Evolutionary conservation across 1,140 invertebrate genomes (phyloP), one percentile per base, ranked within the genome.

Genomic region (Idris sp.): DNA sequence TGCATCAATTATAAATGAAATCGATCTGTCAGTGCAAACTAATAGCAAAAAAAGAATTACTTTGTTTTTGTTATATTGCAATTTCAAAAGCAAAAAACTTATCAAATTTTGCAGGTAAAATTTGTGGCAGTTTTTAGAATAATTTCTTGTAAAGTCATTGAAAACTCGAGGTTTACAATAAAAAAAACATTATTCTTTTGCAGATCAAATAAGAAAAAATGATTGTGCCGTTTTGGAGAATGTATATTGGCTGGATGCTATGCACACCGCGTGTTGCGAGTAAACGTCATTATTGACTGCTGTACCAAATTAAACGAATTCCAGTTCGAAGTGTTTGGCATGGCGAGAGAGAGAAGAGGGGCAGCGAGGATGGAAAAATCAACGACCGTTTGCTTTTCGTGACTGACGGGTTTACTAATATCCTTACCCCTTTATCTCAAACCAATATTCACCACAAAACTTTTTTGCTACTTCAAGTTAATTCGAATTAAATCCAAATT

Each of bases 1-100:
- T 51, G 54, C 62, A 81, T 81, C 74, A 75, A 77, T 82, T 83
- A 81, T 79, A 76, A 82, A 81, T 77, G 74, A 79, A 59, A 65
- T 30, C 13, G 14, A 61, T 53, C 40, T 68, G 56, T 74, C 79
- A 41, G 35, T 19, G 36, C n/a, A 8, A 22, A 18, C 54, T n/a
- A n/a, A n/a, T n/a, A n/a, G n/a, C n/a, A n/a, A n/a, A n/a, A n/a
- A n/a, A n/a, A n/a, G n/a, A n/a, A n/a, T n/a, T n/a, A n/a, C n/a
- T n/a, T n/a, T n/a, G n/a, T n/a, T n/a, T n/a, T n/a, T n/a, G n/a
- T n/a, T n/a, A n/a, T n/a, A n/a, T n/a, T n/a, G n/a, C n/a, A n/a
- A n/a, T n/a, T n/a, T n/a, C n/a, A n/a, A n/a, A n/a, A n/a, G n/a
- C n/a, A n/a, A n/a, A n/a, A n/a, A n/a, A n/a, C n/a, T n/a, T n/a